These are phyloP conservation scores for Drosophila virilis DNA, from an alignment of 1,140 invertebrate genomes.

Conservation along the genomic window DNA sequence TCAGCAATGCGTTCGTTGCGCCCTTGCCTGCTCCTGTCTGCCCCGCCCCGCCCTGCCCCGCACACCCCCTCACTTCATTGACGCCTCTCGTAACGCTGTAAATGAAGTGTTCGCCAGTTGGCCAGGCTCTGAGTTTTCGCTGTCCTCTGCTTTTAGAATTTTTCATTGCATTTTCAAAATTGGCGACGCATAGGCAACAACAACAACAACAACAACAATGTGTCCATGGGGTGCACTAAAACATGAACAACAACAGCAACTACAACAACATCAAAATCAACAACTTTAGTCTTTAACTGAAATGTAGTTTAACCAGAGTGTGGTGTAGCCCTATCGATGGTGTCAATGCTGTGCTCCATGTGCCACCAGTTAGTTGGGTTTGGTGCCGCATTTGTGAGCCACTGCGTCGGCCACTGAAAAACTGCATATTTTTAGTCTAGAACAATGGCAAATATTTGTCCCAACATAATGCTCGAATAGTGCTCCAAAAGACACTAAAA, in stretches of 20 bases:
- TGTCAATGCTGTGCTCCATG: slow-evolving; percentile 5
- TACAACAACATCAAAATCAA: slow-evolving; percentile 48
- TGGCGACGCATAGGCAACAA: slow-evolving; percentile 54
- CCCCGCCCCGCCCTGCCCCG: slow-evolving; percentile 3
- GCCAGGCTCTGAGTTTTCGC: slow-evolving; percentile 34
- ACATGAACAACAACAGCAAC: slow-evolving; percentile 27
- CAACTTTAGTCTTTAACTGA: slow-evolving; percentile 50
- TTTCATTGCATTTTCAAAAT: slow-evolving; percentile 66
- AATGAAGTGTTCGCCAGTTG: slow-evolving; percentile 61
- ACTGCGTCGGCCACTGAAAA: slow-evolving; percentile 22
- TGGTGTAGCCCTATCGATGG: slow-evolving; percentile 16
- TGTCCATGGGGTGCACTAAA: slow-evolving; percentile 28
- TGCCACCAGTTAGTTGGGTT: not conserved
- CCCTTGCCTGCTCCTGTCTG: not conserved
- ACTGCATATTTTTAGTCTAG: slow-evolving; percentile 39
- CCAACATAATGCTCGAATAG: slow-evolving; percentile 27
- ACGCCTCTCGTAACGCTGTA: slow-evolving; percentile 50
- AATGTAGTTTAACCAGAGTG: slow-evolving; percentile 48
- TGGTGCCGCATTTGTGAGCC: slow-evolving; percentile 2
- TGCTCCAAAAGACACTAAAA: not conserved
- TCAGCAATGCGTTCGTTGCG: slow-evolving; percentile 54
- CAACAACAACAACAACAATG: slow-evolving; percentile 33
- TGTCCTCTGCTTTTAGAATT: slow-evolving; percentile 52
- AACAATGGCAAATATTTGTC: slow-evolving; percentile 47
- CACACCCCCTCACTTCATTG: not conserved